Evolutionary conservation across 2,797 vertebrate genomes (phyloP).

Genomic region (Leptoclinus maculatus): DNA sequence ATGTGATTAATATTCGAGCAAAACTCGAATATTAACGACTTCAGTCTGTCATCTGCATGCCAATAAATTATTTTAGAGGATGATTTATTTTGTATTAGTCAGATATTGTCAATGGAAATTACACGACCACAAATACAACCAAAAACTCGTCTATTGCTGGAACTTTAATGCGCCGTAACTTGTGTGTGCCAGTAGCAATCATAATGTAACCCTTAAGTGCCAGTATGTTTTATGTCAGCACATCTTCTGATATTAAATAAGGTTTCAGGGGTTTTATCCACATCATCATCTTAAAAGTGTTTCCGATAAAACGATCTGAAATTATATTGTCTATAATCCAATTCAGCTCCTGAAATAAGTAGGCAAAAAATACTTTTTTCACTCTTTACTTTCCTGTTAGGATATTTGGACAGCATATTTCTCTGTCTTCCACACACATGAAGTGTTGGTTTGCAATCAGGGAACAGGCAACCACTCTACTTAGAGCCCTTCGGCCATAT

Average conservation of each 20-base stretch:
- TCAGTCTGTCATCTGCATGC: background rate
- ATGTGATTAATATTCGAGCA: no score
- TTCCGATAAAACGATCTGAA: background rate
- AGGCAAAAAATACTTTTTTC: background rate
- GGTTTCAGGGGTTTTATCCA: background rate
- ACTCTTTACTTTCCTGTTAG: background rate
- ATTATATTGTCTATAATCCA: background rate
- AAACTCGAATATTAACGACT: background rate
- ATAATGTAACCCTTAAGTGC: background rate
- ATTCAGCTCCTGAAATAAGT: background rate
- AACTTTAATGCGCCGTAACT: background rate
- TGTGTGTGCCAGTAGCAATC: background rate
- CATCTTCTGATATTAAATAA: background rate
- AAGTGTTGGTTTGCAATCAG: constrained; percentile 41
- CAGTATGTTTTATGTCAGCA: background rate
- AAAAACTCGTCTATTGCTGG: background rate
- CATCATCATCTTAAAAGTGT: background rate
- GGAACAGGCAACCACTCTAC: constrained; percentile 27
- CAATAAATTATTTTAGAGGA: background rate
- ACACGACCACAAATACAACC: background rate
- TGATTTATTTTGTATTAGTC: background rate
- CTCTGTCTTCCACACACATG: constrained; percentile 6
- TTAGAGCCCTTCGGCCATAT: constrained; percentile 34
- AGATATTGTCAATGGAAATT: background rate
- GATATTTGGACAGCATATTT: background rate